Evolutionary conservation across 2,888 invertebrate genomes (phyloP), one percentile per base, ranked within the genome.

Genomic region (Parnassius glacialis): DNA sequence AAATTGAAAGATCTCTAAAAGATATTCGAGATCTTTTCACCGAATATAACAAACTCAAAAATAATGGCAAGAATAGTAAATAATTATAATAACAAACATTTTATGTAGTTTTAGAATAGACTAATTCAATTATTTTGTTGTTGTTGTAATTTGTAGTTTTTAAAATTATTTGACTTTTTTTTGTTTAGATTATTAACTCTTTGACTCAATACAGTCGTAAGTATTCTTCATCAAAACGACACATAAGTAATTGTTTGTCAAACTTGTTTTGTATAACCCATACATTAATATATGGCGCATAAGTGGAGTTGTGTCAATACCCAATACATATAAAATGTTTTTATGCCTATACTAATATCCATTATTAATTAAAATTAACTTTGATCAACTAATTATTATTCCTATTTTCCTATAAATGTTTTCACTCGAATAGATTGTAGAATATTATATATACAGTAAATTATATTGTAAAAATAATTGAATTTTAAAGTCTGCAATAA

Each of bases 1-100:
- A 94, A 79, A 96, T 98, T 70, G 94, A 94, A 74, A 90, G 89
- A 70, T 95, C 96, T 1, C 83, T 97, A 64, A 88, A 90, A 56
- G 96, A 96, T 73, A 94, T 98, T 71, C 94, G 92, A 74, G 86
- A 91, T 58, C 90, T 97, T 64, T 95, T 96, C 77, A 84, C 88
- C 65, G 93, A 94, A 67, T 93, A 92, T 74, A 93, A 92, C 73
- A 90, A 85, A 76, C 74, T 79, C 51, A 82, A 86, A 69, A 92
- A 48, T 9, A 48, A 80, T 61, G 79, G 78, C 57, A 76, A 72
- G 67, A 78, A 60, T 50, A 60, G 68, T 53, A 77, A 81, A 71
- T 79, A 81, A 70, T 67, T 56, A 64, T 63, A 62, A 57, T 64
- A 52, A 52, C 43, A 57, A 47, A 58, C 53, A 65, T 55, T 68